Conservation (phyloP, 2,797 vertebrate species). For the Catostomus latipinnis region DNA sequence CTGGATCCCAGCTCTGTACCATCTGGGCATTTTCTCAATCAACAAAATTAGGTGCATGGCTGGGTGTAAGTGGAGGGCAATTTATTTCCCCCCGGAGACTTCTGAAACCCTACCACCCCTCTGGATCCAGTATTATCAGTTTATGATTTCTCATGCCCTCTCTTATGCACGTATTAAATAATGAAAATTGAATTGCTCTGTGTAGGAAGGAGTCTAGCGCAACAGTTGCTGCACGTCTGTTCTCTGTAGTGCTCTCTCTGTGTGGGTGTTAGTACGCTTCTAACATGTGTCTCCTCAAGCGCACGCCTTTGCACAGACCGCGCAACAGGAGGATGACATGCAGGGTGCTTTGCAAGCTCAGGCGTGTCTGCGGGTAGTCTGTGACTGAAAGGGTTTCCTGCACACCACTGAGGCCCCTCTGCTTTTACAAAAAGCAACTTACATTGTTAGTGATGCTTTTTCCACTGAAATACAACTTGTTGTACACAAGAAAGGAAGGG, state of each 20-base stretch:
- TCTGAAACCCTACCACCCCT: not conserved
- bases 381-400: slow-evolving; percentile 63
- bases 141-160: slow-evolving; percentile 15
- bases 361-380: slow-evolving; percentile 63
- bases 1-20: too few relatives aligned
- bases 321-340: slow-evolving; percentile 49
- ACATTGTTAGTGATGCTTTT: not conserved
- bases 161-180: not conserved
- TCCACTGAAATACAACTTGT: slow-evolving; percentile 10
- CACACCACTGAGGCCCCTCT: slow-evolving; percentile 43
- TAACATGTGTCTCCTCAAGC: slow-evolving; percentile 59
- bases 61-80: too few relatives aligned
- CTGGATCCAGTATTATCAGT: not conserved
- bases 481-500: not conserved
- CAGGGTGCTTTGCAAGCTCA: slow-evolving; percentile 65
- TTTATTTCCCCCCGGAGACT: not conserved
- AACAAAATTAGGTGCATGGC: too few relatives aligned
- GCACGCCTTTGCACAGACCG: slow-evolving; percentile 43
- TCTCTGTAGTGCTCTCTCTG: slow-evolving; percentile 40
- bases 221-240: slow-evolving; percentile 9
- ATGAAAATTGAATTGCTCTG: slow-evolving; percentile 26
- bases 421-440: not conserved
- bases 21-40: too few relatives aligned
- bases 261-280: slow-evolving; percentile 33
- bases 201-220: slow-evolving; percentile 36